Percentiles rank a stretch among this genome's conserved stretches.
Evolutionary conservation across 1,140 invertebrate genomes (phyloP).

Genomic region (Formica exsecta): DNA sequence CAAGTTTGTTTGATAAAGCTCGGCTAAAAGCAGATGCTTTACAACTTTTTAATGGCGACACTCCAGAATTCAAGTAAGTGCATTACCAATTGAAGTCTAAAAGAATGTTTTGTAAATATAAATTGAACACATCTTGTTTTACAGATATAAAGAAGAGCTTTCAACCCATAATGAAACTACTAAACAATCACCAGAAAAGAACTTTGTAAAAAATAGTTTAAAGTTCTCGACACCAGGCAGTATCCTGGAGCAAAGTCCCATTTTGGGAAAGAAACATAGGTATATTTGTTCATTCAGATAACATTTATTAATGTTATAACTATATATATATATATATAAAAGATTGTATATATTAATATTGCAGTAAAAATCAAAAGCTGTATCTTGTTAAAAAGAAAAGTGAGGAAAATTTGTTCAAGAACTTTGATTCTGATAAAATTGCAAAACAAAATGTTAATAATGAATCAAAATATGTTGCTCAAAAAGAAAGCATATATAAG

Average conservation of each 20-base stretch:
- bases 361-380: background rate
- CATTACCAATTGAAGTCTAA: background rate
- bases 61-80: background rate
- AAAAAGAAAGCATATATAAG: conserved; percentile 17
- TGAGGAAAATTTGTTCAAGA: background rate
- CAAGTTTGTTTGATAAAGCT: background rate
- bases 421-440: background rate
- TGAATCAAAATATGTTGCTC: background rate
- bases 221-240: no score
- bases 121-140: background rate
- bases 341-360: background rate
- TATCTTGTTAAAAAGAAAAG: background rate
- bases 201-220: background rate
- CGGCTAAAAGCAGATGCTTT: conserved; percentile 26
- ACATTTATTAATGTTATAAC: background rate
- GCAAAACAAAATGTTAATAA: background rate
- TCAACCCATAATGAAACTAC: background rate
- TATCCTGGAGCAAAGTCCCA: conserved; percentile 16
- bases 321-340: background rate
- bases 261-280: background rate
- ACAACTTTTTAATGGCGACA: conserved; percentile 28
- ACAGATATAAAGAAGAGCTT: background rate
- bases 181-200: background rate
- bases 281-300: background rate
- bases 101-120: background rate